phyloP scores from a whole-genome alignment of 2,888 invertebrate species.

The Ectropis crepuscularia region DNA sequence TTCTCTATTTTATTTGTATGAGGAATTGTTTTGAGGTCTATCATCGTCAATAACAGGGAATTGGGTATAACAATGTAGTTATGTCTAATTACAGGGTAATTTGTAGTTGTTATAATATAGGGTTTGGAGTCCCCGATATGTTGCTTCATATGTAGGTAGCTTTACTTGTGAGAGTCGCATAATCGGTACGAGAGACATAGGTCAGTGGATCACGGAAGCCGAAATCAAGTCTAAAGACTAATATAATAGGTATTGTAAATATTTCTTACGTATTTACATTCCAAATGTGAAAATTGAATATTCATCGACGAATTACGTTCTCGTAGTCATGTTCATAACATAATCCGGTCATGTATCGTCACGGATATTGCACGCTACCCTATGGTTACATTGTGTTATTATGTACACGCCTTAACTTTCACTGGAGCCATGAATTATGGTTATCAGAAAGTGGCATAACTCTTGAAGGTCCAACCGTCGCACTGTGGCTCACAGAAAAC shows the following conservation, averaged over 20 bases:
- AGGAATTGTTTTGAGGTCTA: too few species aligned
- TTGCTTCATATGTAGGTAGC: too few species aligned
- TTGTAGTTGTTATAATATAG: too few species aligned
- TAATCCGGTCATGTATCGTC: constrained; percentile 51
- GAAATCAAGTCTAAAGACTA: constrained; percentile 11
- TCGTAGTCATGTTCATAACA: constrained; percentile 38
- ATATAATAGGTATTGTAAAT: constrained; percentile 4
- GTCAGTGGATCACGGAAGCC: constrained; percentile 19
- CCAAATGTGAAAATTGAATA: constrained; percentile 29
- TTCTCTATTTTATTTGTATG: not conserved
- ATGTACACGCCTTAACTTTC: constrained; percentile 54
- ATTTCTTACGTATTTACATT: constrained; percentile 11
- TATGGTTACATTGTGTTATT: constrained; percentile 56
- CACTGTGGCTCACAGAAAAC: constrained; percentile 6
- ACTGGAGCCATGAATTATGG: constrained; percentile 54
- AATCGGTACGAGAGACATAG: constrained; percentile 8
- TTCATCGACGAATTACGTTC: constrained; percentile 31
- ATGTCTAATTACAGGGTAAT: too few species aligned
- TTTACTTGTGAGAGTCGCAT: constrained; percentile 2
- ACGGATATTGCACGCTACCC: constrained; percentile 66
- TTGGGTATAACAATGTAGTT: too few species aligned
- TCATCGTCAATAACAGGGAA: too few species aligned
- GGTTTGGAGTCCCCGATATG: too few species aligned
- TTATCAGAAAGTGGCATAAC: constrained; percentile 42
- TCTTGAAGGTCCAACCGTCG: constrained; percentile 23